A percentile compares a stretch with the other conserved stretches of the same genome.
phyloP scores from a whole-genome alignment of 2,113 vertebrate species.

The Coracopsis vasa region DNA sequence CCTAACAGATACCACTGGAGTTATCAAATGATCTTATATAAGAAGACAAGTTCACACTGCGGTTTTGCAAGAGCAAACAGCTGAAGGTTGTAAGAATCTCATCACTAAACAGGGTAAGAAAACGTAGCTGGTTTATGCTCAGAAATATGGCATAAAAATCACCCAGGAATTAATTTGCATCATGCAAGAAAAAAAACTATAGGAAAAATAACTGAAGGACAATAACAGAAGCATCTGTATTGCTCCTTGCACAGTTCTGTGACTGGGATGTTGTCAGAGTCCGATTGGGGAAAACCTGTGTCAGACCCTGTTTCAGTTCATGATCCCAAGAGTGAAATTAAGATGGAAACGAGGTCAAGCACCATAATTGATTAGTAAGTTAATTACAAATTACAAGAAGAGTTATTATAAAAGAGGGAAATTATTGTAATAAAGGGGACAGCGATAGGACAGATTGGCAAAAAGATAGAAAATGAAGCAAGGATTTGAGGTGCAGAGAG shows the following conservation, averaged over 20 bases:
- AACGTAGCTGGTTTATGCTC: not conserved
- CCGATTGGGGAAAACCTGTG: not conserved
- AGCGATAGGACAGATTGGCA: not conserved
- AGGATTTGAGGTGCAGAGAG: not conserved
- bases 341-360: not conserved
- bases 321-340: not conserved
- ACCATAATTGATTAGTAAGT: not conserved
- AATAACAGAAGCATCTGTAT: not conserved
- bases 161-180: not conserved
- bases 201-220: not conserved
- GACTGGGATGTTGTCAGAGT: not conserved
- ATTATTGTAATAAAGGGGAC: not conserved
- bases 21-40: not conserved
- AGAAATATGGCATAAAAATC: not conserved
- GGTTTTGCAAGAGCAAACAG: not conserved
- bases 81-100: not conserved
- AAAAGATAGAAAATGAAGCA: not conserved
- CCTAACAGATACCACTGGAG: not conserved
- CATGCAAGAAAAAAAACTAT: not conserved
- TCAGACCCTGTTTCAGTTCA: not conserved
- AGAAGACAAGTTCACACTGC: not conserved
- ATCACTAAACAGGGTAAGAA: not conserved
- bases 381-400: not conserved
- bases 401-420: not conserved
- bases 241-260: not conserved